Evolutionary conservation across 2,888 invertebrate genomes (phyloP).

Genomic region (Acleris holmiana): DNA sequence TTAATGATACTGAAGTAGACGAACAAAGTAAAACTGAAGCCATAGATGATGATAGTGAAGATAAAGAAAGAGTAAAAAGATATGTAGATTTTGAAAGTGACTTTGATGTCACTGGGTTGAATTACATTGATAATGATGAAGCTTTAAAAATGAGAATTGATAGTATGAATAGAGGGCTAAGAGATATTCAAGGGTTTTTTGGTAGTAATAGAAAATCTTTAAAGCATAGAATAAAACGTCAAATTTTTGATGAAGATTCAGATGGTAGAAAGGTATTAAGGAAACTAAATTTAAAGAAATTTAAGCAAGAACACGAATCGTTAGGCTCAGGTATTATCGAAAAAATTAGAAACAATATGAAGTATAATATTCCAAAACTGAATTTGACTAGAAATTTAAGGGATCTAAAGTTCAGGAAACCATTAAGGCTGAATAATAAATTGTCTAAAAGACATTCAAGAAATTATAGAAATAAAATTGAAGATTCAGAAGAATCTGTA

Average conservation of each 20-base stretch:
- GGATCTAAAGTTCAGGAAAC: constrained; percentile 39
- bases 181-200: constrained; percentile 50
- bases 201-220: constrained; percentile 39
- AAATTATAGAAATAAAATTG: constrained; percentile 40
- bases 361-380: constrained; percentile 39
- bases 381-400: constrained; percentile 49
- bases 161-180: constrained; percentile 58
- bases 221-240: constrained; percentile 50
- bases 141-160: constrained; percentile 51
- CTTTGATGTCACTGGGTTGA: constrained; percentile 13
- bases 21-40: constrained; percentile 41
- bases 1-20: constrained; percentile 45
- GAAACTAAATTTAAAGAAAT: constrained; percentile 41
- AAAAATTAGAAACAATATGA: constrained; percentile 16
- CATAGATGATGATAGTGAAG: constrained; percentile 38
- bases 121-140: constrained; percentile 42
- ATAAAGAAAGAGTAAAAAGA: constrained; percentile 18
- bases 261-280: constrained; percentile 42
- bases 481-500: constrained; percentile 40
- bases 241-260: constrained; percentile 43
- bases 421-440: constrained; percentile 34
- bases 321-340: constrained; percentile 25
- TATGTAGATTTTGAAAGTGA: constrained; percentile 4
- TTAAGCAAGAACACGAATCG: constrained; percentile 42
- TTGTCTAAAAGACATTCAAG: constrained; percentile 36